Conservation (phyloP, 1,140 invertebrate genomes). For the Drepana arcuata region DNA sequence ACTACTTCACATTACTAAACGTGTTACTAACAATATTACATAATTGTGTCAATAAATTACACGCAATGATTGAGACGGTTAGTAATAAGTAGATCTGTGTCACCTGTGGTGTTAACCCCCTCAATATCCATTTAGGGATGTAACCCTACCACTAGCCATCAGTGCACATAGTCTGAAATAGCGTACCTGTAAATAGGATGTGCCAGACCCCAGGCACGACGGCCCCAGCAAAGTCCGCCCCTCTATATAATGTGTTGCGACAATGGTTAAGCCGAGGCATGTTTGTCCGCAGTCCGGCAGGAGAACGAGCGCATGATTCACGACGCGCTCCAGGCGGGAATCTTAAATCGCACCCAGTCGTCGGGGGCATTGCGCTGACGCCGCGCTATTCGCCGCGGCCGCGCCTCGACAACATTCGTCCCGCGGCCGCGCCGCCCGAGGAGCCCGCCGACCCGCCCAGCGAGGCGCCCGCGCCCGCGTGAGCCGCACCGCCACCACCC, state of each 20-base stretch:
- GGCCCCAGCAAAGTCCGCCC: constrained; percentile 16
- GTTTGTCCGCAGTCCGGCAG: constrained; percentile 63
- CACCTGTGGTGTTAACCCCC: no score
- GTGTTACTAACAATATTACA: no score
- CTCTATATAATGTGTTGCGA: constrained; percentile 2
- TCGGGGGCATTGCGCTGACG: constrained; percentile 64
- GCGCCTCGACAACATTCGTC: constrained; percentile 53
- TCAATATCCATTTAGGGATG: no score
- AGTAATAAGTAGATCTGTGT: no score
- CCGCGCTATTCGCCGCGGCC: constrained; percentile 63
- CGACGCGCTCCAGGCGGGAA: constrained; percentile 63
- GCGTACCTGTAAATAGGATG: no score
- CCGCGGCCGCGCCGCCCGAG: constrained; percentile 56
- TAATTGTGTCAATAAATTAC: no score
- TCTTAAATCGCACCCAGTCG: constrained; percentile 69
- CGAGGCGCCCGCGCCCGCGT: constrained; percentile 14
- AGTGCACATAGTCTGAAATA: no score
- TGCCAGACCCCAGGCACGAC: no score
- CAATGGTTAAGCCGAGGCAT: constrained; percentile 33
- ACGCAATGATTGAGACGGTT: no score
- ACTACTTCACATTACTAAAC: no score
- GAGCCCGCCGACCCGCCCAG: constrained; percentile 30
- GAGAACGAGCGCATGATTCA: constrained; percentile 70
- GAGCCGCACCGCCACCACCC: constrained; percentile 1
- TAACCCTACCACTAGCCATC: no score